Evolutionary conservation across 2,888 invertebrate species (phyloP), one percentile per base, ranked within the genome.

Genomic region (Netelia fuscicornis): DNA sequence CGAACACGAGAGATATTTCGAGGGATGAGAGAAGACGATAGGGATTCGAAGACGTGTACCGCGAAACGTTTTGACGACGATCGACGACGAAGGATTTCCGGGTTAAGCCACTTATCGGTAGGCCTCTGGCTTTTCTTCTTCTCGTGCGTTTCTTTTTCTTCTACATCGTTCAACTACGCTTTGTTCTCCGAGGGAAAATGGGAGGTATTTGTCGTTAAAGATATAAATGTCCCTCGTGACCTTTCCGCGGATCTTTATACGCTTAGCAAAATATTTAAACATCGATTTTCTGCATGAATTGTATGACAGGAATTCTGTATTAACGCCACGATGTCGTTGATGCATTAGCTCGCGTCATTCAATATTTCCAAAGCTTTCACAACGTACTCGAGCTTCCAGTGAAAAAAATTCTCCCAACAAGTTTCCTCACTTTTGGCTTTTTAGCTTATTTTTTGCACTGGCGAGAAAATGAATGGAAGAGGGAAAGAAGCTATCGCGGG

Each of bases 41-140:
- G n/a, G 48, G 60, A 77, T 52, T 65, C 76, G 60, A 30, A 17
- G 80, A 25, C 48, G 52, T 30, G 52, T 20, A 20, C 20, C 70
- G 20, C 11, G 54, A 48, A 64, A 67, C 83, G 20, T 72, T 70
- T 78, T 81, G 81, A 78, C 81, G 78, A 81, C 58, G 81, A 78
- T 68, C 67, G 68, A 71, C 44, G 74, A 80, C 30, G 64, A 81
- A 75, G 84, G 78, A 65, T 84, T 82, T 81, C 44, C 60, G 37
- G 74, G 78, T 82, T 89, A 89, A 90, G 90, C 89, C 89, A 90
- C 89, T 90, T 90, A 90, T 89, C 90, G 86, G 86, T 85, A 84
- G 88, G 83, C 81, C 78, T 37, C 87, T 87, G 52, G 52, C 56
- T 80, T 78, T 62, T 30, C 11, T 65, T 81, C 44, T 44, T 25